phyloP scores from a whole-genome alignment of 2,113 vertebrate species.

The Larimichthys polyactis region DNA sequence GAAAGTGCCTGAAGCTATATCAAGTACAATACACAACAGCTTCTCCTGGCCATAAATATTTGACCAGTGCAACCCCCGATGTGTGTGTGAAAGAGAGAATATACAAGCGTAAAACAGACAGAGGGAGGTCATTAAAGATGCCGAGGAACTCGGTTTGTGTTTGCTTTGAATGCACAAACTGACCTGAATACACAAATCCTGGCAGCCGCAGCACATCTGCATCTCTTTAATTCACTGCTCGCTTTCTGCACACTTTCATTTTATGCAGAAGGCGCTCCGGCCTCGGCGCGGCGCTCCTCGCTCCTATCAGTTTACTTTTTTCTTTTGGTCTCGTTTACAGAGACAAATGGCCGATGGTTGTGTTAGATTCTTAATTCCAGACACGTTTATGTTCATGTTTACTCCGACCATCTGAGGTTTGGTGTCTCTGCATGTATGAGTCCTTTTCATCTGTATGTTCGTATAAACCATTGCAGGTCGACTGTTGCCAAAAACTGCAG shows the following conservation, averaged over 20 bases:
- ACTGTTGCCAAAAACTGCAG: no score
- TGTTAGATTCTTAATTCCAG: constrained; percentile 13
- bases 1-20: constrained; percentile 68
- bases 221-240: constrained; percentile 47
- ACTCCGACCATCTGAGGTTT: background rate
- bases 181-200: constrained; percentile 72
- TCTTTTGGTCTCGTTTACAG: background rate
- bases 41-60: constrained; percentile 71
- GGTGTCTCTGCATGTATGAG: no score
- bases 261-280: constrained; percentile 4
- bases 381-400: background rate
- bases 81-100: constrained; percentile 16
- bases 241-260: background rate
- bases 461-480: no score
- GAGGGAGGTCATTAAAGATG: constrained; percentile 70
- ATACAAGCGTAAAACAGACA: background rate
- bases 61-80: constrained; percentile 54
- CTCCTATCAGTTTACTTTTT: background rate
- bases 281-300: background rate
- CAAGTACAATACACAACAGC: constrained; percentile 67
- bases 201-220: constrained; percentile 59
- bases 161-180: constrained; percentile 72
- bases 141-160: constrained; percentile 70
- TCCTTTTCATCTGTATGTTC: no score
- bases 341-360: constrained; percentile 13